Base-by-base conservation (phyloP, 2,113 vertebrate genomes). In the Bufo gargarizans region DNA sequence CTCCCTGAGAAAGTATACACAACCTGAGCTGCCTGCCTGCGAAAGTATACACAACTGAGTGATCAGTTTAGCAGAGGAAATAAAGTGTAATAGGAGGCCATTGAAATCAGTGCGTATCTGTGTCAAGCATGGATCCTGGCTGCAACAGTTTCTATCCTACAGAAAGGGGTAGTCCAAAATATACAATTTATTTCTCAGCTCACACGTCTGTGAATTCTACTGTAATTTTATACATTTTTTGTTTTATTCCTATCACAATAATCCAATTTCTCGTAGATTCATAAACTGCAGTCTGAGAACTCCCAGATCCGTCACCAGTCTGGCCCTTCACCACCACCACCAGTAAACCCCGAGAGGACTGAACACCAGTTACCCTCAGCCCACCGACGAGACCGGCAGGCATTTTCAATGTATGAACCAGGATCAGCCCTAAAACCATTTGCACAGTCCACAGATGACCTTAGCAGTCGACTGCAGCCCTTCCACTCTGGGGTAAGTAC, bases 241-340 rank as follows among this genome's bases (percentile, higher is more conserved):
- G 6, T 45, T 22, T 22, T 47, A 19, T 74, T 17, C 8, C 45
- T 2, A 19, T 49, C 71, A 17, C 0, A 2, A 8, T 74, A 14
- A 17, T 76, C 17, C 47, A 49, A 49, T 20, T 50, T 76, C 72
- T 20, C 83, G 22, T 90, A 99, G 98, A 99, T 99, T 94, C 96
- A 97, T 85, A 97, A 98, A 94, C 96, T 98, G 92, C 98, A 99
- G 96, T 95, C 96, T n/a, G 98, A 99, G 94, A 99, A 99, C 94
- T 92, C 96, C 13, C 95, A 93, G 90, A 95, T 99, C 91, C 96
- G 96, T 90, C 95, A 96, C 91, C 95, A 94, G 1, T 79, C 91
- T 0, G 95, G 91, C 9, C 93, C 94, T 0, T 16, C 50, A 0
- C 94, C 94, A 63, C 89, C 94, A 0, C 59, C 91, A 0, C 92